Percentiles rank a stretch among this genome's conserved stretches.
Conservation (phyloP, 1,140 invertebrate species). For the Notospermus geniculatus region DNA sequence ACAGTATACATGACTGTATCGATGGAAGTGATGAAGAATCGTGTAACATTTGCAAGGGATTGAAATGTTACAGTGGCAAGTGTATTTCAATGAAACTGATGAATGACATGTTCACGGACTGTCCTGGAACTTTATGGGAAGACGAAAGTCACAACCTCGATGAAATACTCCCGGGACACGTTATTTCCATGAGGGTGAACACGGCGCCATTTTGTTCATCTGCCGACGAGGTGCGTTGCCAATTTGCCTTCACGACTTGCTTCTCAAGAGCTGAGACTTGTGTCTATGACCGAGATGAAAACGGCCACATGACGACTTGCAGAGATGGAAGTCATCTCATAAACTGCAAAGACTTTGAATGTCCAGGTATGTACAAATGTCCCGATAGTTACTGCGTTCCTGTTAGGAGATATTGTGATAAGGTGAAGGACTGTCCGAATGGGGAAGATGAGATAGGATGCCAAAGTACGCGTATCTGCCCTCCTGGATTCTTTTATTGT, state of each 20-base stretch:
- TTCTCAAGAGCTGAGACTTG: neutral
- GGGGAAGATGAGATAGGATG: slow-evolving; percentile 3
- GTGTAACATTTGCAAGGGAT: neutral
- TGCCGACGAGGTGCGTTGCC: neutral
- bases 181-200: too few species aligned
- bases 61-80: neutral
- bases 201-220: neutral
- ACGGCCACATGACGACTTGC: neutral
- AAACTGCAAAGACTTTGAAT: slow-evolving; percentile 4
- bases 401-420: neutral
- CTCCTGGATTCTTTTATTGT: neutral
- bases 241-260: neutral
- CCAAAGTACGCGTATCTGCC: neutral
- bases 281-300: slow-evolving; percentile 1
- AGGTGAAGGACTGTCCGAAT: neutral
- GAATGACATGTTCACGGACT: neutral
- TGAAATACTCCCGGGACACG: neutral
- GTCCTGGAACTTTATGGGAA: neutral
- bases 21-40: neutral
- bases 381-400: slow-evolving; percentile 7
- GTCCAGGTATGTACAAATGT: slow-evolving; percentile 9
- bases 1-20: neutral
- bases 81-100: neutral
- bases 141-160: too few species aligned
- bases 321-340: slow-evolving; percentile 2